Base-by-base conservation (phyloP, 2,113 vertebrate genomes). In the Tragulus kanchil region DNA sequence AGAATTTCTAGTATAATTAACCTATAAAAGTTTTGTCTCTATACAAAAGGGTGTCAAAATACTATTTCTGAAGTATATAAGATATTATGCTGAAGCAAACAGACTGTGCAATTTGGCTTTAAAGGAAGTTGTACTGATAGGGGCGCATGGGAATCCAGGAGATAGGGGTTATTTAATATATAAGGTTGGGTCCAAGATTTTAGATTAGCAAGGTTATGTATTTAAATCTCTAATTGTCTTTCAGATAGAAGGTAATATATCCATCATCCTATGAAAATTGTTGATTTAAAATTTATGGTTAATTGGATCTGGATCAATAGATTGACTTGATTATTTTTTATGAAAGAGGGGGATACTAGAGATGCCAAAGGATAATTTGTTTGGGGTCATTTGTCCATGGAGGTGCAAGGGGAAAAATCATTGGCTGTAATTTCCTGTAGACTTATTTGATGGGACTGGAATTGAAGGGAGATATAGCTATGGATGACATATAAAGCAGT, bases 331-430 rank as follows among this genome's bases (percentile, higher is more conserved):
- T 78, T 26, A 77, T 89, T 88, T 90, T 17, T 36, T 75, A 31
- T 67, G 59, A 42, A 10, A 86, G 16, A 90, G 9, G 9, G 16
- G 36, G 1, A 85, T 52, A 64, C 26, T 69, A 64, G n/a, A 65
- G 64, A 65, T 89, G 31, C 83, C 50, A 83, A 28, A 67, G 65
- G n/a, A 93, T 90, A 95, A 90, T 59, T 89, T 83, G 19, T n/a
- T 83, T 56, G 45, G 87, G 28, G n/a, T 90, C 58, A 77, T 93
- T 67, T 59, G 25, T 86, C 64, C 73, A 85, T 54, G 25, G 50
- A 45, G 19, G 8, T 58, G 11, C 62, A 81, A 89, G 17, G 69
- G 23, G 23, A 73, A 90, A 45, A 4, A 58, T 1, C 48, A 52
- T 21, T 73, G 15, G 21, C 31, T 65, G 5, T 52, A 73, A 42